Evolutionary conservation across 1,140 invertebrate species (phyloP), one percentile per base, ranked within the genome.

Genomic region (Helicoverpa zea): DNA sequence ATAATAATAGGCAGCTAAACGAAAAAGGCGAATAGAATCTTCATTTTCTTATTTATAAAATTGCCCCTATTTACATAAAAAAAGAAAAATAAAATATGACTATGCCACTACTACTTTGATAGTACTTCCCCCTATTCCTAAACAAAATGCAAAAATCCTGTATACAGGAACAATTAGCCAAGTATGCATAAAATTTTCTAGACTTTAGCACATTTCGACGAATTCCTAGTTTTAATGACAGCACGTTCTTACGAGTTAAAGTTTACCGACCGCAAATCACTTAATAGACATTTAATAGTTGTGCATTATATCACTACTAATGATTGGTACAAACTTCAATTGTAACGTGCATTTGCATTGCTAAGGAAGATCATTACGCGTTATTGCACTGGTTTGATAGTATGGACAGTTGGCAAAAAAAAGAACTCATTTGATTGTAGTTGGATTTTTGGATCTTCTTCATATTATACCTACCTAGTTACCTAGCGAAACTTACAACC

Each of bases 281-380:
- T 73, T 79, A 79, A 82, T 73, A 74, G 61, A 35, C 14, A 14
- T 58, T 23, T 80, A 74, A 80, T 76, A 49, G 61, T 54, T 13
- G 47, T 76, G 77, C 66, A 70, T 82, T 66, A 75, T 13, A 49
- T 30, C 30, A 13, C 12, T 49, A 13, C 35, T 76, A 56, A 61
- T 77, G 54, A 18, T 35, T 11, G 52, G 73, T 81, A 14, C 64
- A 72, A 72, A 72, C 54, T 49, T 16, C 54, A 68, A 81, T 81
- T 81, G 61, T 77, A 61, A 30, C 30, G 16, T 77, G 14, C 64
- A 81, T 81, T 81, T 77, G 80, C 73, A 81, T 81, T 72, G 61
- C 56, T 70, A 81, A 77, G 52, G 49, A 49, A 63, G 56, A 47
- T 47, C 35, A 75, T 76, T 76, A 76, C 14, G 43, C 10, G 29